phyloP scores from a whole-genome alignment of 2,888 invertebrate species.

The Tipula lateralis region DNA sequence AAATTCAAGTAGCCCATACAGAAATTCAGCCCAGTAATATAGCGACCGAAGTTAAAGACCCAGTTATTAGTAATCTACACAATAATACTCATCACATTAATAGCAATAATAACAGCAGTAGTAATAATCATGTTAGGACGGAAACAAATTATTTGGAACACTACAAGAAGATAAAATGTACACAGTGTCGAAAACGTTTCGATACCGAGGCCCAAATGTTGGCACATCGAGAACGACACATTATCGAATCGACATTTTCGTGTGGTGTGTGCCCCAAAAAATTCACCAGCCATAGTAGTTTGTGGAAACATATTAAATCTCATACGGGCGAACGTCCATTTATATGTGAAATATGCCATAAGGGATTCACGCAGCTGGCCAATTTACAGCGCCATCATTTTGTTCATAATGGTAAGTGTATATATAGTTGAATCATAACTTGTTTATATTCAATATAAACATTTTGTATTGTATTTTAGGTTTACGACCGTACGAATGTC shows the following conservation, averaged over 20 bases:
- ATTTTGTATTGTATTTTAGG: constrained; percentile 30
- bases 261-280: constrained; percentile 33
- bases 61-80: neutral
- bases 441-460: too few species aligned
- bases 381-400: constrained; percentile 33
- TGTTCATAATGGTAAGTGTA: constrained; percentile 32
- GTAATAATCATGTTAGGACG: neutral
- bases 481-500: constrained; percentile 34
- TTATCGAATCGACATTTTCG: constrained; percentile 30
- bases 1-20: constrained; percentile 27
- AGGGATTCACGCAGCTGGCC: constrained; percentile 35
- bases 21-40: constrained; percentile 24
- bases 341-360: constrained; percentile 34
- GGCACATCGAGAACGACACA: constrained; percentile 33
- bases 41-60: constrained; percentile 24
- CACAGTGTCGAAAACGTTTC: constrained; percentile 33
- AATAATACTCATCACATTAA: constrained; percentile 15
- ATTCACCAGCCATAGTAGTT: constrained; percentile 34
- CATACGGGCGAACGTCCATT: constrained; percentile 34
- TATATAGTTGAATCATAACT: too few species aligned
- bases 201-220: constrained; percentile 34
- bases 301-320: constrained; percentile 34
- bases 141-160: constrained; percentile 24
- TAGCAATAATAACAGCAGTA: neutral
- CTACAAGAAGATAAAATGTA: constrained; percentile 33